Percentiles rank a stretch among this genome's conserved stretches.
Conservation (phyloP, 2,113 vertebrate species). For the Equus quagga region DNA sequence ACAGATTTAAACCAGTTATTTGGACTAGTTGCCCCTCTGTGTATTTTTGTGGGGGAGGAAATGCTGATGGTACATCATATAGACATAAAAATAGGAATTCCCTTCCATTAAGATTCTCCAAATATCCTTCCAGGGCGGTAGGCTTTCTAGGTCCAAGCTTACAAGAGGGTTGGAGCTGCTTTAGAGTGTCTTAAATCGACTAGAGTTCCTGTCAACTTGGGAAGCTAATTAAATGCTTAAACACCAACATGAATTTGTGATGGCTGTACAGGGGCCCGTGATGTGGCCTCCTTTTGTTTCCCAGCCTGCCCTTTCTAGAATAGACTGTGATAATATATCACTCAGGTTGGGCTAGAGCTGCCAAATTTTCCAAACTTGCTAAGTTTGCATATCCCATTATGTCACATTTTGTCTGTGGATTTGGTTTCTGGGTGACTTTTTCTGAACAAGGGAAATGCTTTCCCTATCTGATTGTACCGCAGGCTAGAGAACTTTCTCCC, state of each 20-base stretch:
- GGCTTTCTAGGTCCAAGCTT: constrained; percentile 81
- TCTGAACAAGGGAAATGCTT: constrained; percentile 77
- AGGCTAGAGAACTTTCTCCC: constrained; percentile 72
- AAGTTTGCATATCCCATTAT: constrained; percentile 32
- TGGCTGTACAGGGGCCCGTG: constrained; percentile 81
- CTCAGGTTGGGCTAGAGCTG: constrained; percentile 66
- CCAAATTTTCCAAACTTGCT: constrained; percentile 60
- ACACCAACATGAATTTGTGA: constrained; percentile 84
- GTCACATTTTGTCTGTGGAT: constrained; percentile 55
- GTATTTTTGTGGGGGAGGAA: constrained; percentile 82
- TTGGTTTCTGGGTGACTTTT: constrained; percentile 79
- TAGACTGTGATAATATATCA: constrained; percentile 84
- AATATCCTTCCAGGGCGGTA: constrained; percentile 78
- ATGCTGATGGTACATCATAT: constrained; percentile 83
- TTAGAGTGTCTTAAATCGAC: constrained; percentile 84
- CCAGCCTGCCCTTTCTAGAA: constrained; percentile 82
- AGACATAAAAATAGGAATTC: constrained; percentile 85
- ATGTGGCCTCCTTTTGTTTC: constrained; percentile 79
- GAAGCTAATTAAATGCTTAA: constrained; percentile 87
- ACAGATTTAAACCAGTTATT: constrained; percentile 86
- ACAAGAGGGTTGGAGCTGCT: constrained; percentile 70
- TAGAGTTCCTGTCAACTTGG: constrained; percentile 79
- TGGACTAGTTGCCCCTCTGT: constrained; percentile 76
- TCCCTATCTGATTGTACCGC: constrained; percentile 75
- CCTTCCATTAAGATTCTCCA: constrained; percentile 86